These are phyloP conservation scores for Pachyseris speciosa DNA, from an alignment of 64 coral and sea anemone species.

Conservation along the genomic window DNA sequence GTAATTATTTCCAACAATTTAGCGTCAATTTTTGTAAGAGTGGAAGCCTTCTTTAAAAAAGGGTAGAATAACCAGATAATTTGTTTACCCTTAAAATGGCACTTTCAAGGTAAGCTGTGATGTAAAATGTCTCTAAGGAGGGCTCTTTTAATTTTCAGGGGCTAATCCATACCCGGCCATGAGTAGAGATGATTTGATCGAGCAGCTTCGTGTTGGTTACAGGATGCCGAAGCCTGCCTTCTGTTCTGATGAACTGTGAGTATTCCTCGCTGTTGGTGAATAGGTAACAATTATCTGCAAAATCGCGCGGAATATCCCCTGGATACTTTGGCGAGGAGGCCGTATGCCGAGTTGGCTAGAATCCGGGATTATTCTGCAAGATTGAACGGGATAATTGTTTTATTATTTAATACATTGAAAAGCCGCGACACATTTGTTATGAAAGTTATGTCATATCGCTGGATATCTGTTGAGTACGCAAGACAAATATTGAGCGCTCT, in stretches of 20 bases:
- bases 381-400: too few species aligned
- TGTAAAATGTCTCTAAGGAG: neutral
- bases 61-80: slow-evolving; percentile 40
- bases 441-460: too few species aligned
- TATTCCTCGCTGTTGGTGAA: neutral
- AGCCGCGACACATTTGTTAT: too few species aligned
- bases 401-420: too few species aligned
- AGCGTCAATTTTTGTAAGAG: too few species aligned
- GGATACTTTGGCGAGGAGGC: too few species aligned
- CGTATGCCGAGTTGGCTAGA: too few species aligned
- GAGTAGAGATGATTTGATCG: slow-evolving; percentile 78
- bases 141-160: slow-evolving; percentile 45
- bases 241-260: slow-evolving; percentile 91
- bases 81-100: neutral
- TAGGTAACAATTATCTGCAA: neutral
- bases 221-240: slow-evolving; percentile 77
- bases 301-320: too few species aligned
- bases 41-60: slow-evolving; percentile 61
- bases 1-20: too few species aligned
- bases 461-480: too few species aligned
- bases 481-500: too few species aligned
- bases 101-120: neutral
- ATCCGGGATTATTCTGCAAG: too few species aligned
- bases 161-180: slow-evolving; percentile 88
- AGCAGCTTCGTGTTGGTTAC: slow-evolving; percentile 76